Conservation (phyloP, 2,888 invertebrate species). For the Luperina testacea region DNA sequence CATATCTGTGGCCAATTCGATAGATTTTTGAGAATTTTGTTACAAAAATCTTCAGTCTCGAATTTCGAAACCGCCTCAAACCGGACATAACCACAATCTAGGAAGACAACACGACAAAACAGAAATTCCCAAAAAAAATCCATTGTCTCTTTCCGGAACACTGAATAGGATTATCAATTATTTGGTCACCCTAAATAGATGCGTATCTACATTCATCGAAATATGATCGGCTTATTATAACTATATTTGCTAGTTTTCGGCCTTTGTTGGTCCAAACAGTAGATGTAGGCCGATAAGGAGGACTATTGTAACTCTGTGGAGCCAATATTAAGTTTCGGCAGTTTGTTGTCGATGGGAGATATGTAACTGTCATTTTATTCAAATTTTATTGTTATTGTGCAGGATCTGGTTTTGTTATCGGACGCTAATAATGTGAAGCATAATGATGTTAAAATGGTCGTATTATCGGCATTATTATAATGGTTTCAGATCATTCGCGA, state of each 20-base stretch:
- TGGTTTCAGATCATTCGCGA: constrained; percentile 9
- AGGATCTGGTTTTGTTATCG: constrained; percentile 56
- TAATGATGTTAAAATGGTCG: constrained; percentile 19
- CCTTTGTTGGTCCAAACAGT: constrained; percentile 75
- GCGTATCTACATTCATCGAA: constrained; percentile 78
- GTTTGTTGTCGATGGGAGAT: constrained; percentile 80
- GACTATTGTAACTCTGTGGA: constrained; percentile 64
- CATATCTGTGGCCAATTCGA: constrained; percentile 17
- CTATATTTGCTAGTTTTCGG: constrained; percentile 86
- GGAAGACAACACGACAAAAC: constrained; percentile 70
- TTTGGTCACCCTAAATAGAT: constrained; percentile 84
- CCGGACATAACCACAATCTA: constrained; percentile 65
- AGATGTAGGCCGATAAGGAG: constrained; percentile 65
- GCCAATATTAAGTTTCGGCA: constrained; percentile 78
- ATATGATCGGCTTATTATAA: constrained; percentile 88
- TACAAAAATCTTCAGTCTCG: constrained; percentile 37
- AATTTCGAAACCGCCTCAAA: constrained; percentile 54
- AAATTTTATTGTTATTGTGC: constrained; percentile 65
- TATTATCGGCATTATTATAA: constrained; percentile 34
- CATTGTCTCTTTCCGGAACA: constrained; percentile 77
- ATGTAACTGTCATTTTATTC: constrained; percentile 75
- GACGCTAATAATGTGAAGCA: constrained; percentile 36
- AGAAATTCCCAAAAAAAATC: constrained; percentile 67
- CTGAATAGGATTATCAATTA: constrained; percentile 82
- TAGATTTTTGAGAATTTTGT: constrained; percentile 28